Base-by-base conservation (phyloP, 1,140 invertebrate species). In the Pemphigus obesinymphae region DNA sequence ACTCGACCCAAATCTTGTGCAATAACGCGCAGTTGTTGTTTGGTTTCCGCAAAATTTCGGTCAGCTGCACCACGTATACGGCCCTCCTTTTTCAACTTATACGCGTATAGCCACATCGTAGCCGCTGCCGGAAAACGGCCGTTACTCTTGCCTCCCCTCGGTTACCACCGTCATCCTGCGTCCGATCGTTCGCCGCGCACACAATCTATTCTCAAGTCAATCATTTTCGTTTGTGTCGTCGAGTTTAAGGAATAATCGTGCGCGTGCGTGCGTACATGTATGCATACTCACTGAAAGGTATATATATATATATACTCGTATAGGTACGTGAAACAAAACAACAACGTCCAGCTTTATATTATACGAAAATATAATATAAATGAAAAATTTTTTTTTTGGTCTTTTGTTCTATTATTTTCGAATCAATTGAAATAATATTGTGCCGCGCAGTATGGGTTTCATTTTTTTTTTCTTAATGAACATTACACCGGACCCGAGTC, bases 371-470 rank as follows among this genome's bases (percentile, higher is more conserved):
- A 58, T 20, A 66, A 66, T 37, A 66, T n/a, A n/a, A n/a, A n/a
- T n/a, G n/a, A n/a, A n/a, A n/a, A n/a, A n/a, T n/a, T n/a, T n/a
- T n/a, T 45, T 13, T 45, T 13, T 45, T 1, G 43, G 34, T 80
- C 76, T 80, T 80, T 80, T 80, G 76, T 80, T 80, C 76, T 61
- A 45, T 80, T 80, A 80, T 80, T 73, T 29, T 80, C 48, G 50
- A 80, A 80, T 80, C 76, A 80, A 63, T 80, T 80, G 76, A 80
- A 50, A 80, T 80, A 26, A 70, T 5, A 37, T 3, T 53, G 8
- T 11, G 55, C 29, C 76, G 48, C 73, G 40, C 76, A 58, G 76
- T 80, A 80, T 80, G 76, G 76, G 76, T 80, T 80, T 63, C 26
- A 45, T 73, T 75, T 45, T 11, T 50, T 34, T 50, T 55, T 55